Evolutionary conservation across 2,797 vertebrate species (phyloP).

Genomic region (Crypturellus tataupa): DNA sequence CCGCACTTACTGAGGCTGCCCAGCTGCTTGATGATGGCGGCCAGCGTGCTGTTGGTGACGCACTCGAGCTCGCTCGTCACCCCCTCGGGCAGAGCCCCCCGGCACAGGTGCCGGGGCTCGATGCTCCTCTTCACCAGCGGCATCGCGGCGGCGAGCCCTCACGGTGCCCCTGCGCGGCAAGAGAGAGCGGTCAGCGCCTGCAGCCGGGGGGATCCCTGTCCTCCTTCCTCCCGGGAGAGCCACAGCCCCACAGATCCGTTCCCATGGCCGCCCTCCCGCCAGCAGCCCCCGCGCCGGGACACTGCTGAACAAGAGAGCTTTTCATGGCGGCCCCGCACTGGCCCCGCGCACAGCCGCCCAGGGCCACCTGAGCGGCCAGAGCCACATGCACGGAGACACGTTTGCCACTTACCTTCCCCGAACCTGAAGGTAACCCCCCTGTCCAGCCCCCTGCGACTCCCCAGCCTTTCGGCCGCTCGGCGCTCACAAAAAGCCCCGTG

Average conservation of each 20-base stretch:
- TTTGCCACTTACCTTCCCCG: background rate
- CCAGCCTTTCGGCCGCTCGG: background rate
- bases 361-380: background rate
- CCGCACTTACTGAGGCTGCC: constrained; percentile 90
- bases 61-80: constrained; percentile 93
- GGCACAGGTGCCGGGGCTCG: constrained; percentile 91
- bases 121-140: constrained; percentile 93
- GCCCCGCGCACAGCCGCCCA: background rate
- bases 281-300: background rate
- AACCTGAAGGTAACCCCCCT: background rate
- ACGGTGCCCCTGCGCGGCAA: background rate
- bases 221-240: background rate
- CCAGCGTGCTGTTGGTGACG: constrained; percentile 93
- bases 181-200: background rate
- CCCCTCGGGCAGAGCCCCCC: constrained; percentile 88
- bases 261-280: background rate
- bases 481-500: background rate
- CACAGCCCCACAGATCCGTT: background rate
- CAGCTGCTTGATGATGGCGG: constrained; percentile 94
- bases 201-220: too few relatives aligned
- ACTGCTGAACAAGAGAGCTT: background rate
- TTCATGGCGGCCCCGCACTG: background rate
- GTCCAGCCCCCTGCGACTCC: background rate
- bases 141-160: constrained; percentile 75
- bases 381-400: fast-evolving